These are phyloP conservation scores for Blastobasis adustella DNA, from an alignment of 2,888 invertebrate genomes.

Conservation along the genomic window DNA sequence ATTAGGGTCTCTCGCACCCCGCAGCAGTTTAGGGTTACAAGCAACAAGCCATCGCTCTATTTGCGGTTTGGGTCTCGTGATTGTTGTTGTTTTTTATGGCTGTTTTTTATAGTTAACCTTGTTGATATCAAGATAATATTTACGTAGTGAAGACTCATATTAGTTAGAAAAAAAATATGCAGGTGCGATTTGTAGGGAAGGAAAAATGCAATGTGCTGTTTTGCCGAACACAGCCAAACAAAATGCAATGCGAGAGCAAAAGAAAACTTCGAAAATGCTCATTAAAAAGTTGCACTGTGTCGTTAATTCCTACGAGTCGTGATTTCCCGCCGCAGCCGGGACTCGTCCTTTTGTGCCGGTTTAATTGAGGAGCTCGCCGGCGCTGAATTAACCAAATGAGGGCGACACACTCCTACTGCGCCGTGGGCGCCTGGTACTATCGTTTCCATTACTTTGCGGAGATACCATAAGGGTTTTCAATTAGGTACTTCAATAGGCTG, in stretches of 20 bases:
- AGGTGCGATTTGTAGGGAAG: neutral
- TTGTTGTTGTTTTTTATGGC: neutral
- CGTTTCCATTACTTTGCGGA: too few species aligned
- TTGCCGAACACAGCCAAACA: neutral
- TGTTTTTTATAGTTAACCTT: too few species aligned
- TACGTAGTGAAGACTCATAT: too few species aligned
- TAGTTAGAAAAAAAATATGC: too few species aligned
- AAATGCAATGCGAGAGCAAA: neutral
- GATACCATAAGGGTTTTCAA: too few species aligned
- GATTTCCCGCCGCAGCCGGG: slow-evolving; percentile 41
- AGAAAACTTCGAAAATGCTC: slow-evolving; percentile 25
- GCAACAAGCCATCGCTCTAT: slow-evolving; percentile 15
- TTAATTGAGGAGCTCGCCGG: slow-evolving; percentile 59
- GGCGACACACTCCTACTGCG: slow-evolving; percentile 31
- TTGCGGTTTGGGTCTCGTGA: slow-evolving; percentile 17
- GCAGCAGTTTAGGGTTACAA: slow-evolving; percentile 38
- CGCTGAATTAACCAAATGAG: slow-evolving; percentile 69
- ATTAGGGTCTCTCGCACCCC: slow-evolving; percentile 39
- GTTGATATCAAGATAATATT: too few species aligned
- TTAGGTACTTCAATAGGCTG: too few species aligned
- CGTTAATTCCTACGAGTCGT: slow-evolving; percentile 58
- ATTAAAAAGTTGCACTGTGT: slow-evolving; percentile 56
- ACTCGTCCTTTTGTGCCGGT: slow-evolving; percentile 57
- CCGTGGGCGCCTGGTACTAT: slow-evolving; percentile 21
- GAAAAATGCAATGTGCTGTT: neutral